Evolutionary conservation across 2,888 invertebrate genomes (phyloP).

Genomic region (Digitonthophagus gazella): DNA sequence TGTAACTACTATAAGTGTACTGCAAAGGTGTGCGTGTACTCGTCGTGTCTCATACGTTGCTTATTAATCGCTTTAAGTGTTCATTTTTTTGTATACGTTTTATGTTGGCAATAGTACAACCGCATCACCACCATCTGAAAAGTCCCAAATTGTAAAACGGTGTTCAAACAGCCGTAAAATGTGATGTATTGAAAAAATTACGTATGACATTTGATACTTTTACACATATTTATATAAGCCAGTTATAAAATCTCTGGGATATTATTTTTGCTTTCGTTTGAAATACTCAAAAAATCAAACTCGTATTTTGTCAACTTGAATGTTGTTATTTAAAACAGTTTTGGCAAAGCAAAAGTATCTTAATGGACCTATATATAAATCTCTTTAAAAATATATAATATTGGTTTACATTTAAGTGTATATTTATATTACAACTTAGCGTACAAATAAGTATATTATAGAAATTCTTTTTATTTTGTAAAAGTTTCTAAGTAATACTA

Average conservation of each 20-base stretch:
- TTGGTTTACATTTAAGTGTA: conserved; percentile 11
- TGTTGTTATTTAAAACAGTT: not conserved
- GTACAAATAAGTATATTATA: conserved; percentile 14
- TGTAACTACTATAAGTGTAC: conserved; percentile 58
- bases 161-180: not conserved
- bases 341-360: not conserved
- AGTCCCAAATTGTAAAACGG: not conserved
- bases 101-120: not conserved
- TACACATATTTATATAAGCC: not conserved
- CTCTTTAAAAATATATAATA: conserved; percentile 8
- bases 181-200: not conserved
- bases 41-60: conserved; percentile 16
- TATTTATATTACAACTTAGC: conserved; percentile 12
- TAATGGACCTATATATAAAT: not conserved
- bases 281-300: not conserved
- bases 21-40: conserved; percentile 23
- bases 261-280: conserved; percentile 4
- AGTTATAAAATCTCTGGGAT: not conserved
- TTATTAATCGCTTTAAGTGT: conserved; percentile 27
- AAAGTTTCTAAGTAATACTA: conserved; percentile 11
- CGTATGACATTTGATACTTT: not conserved
- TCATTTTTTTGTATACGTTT: conserved; percentile 13
- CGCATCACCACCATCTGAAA: not conserved
- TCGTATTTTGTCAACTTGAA: not conserved
- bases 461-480: conserved; percentile 14